These are phyloP conservation scores for Drosophila punjabiensis DNA, from an alignment of 1,140 invertebrate species.

Conservation along the genomic window DNA sequence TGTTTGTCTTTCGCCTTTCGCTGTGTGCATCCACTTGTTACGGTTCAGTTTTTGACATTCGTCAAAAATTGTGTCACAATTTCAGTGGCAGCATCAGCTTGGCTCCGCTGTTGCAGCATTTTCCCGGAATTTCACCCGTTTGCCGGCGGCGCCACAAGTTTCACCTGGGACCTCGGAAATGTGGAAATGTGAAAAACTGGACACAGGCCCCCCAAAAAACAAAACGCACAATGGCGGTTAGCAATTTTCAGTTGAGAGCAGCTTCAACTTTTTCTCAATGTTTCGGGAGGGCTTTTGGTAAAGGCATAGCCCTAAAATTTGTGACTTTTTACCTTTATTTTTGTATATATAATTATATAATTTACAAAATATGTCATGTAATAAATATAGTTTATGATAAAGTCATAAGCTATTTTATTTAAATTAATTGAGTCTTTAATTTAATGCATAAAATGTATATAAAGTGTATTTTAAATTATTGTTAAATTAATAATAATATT, in stretches of 20 bases:
- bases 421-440: not conserved
- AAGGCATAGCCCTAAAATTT: not conserved
- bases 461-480: too few species aligned
- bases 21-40: constrained; percentile 60
- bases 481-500: too few species aligned
- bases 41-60: constrained; percentile 74
- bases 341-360: not conserved
- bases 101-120: constrained; percentile 1
- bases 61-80: constrained; percentile 81
- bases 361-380: not conserved
- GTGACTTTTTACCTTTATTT: not conserved
- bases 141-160: constrained; percentile 21
- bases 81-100: constrained; percentile 26
- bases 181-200: not conserved
- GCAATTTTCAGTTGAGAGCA: constrained; percentile 31
- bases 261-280: constrained; percentile 5
- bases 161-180: constrained; percentile 20
- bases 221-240: constrained; percentile 35
- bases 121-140: constrained; percentile 13
- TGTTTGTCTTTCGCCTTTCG: constrained; percentile 62
- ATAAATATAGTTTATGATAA: not conserved
- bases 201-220: not conserved
- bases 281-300: not conserved
- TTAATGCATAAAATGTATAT: too few species aligned
- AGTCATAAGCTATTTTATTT: not conserved